These are phyloP conservation scores for Nezara viridula DNA, from an alignment of 2,888 invertebrate species.

Conservation along the genomic window DNA sequence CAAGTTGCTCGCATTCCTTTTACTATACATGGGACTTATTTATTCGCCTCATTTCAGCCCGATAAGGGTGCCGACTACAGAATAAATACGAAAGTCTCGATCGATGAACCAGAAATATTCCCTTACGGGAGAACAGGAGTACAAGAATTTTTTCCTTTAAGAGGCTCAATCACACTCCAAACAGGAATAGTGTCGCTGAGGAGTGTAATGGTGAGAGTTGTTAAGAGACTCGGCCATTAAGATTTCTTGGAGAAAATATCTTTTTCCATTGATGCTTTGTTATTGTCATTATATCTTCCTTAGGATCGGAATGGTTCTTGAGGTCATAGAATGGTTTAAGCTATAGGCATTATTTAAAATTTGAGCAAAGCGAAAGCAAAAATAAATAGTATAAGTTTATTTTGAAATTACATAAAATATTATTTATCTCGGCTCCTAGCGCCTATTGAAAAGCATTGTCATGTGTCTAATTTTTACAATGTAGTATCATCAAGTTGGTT, in stretches of 20 bases:
- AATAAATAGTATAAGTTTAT: no score
- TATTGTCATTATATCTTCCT: neutral
- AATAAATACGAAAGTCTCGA: neutral
- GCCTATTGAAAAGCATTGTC: no score
- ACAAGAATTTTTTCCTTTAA: neutral
- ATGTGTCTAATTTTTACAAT: no score
- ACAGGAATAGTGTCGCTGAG: neutral
- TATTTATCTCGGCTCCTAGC: no score
- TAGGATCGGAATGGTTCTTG: neutral
- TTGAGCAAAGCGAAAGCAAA: no score
- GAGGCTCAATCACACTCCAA: neutral
- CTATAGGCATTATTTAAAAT: no score
- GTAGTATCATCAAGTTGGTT: no score
- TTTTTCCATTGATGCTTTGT: neutral
- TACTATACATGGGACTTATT: no score
- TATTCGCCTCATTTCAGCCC: neutral
- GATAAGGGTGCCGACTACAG: neutral
- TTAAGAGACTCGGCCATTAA: neutral
- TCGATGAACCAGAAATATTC: neutral
- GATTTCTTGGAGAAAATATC: neutral
- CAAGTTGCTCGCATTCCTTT: no score
- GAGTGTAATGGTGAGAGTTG: neutral
- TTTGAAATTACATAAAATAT: no score
- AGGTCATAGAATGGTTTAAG: neutral
- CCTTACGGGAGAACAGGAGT: neutral